Base-by-base conservation (phyloP, 2,888 invertebrate species). In the Lasioglossum calceatum region DNA sequence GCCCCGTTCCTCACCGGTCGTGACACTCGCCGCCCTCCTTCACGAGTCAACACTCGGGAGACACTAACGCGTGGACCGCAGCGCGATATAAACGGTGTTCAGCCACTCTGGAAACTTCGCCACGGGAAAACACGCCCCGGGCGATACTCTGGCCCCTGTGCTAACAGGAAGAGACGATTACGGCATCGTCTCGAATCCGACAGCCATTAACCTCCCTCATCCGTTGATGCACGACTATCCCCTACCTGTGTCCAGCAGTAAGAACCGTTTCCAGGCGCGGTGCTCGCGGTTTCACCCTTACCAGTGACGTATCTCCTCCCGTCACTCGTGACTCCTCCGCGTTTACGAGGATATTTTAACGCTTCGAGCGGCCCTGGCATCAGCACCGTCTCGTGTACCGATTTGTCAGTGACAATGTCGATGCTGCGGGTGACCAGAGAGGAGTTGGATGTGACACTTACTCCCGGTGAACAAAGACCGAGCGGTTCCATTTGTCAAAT, bases 141-240 rank as follows among this genome's bases (percentile, higher is more conserved):
- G 80, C 81, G 77, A 50, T 39, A 32, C 39, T 42, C 42, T 2
- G 50, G 54, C 71, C 61, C 42, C 32, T n/a, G 42, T 67, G 81
- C 72, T 75, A 86, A 79, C 81, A 67, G 85, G 81, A 81, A 75
- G 74, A 39, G 74, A 44, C 86, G 86, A 86, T 85, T 86, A 86
- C 79, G 14, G 44, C 71, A 50, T 8, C 71, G 70, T 77, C 74
- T 74, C 70, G 76, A 50, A 74, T 80, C 80, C 85, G 73, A 71
- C 85, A 71, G 77, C 87, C 84, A 81, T 87, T 87, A 87, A 84
- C 87, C 84, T 74, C 47, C 81, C 70, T 81, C 81, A 16, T 81
- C 71, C 86, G 27, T 67, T 77, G 85, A 85, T 50, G 76, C 73
- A 85, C 73, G 77, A 74, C 67, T n/a, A 32, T 44, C 39, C 23